phyloP scores from a whole-genome alignment of 1,140 invertebrate species.

The Apolygus lucorum region DNA sequence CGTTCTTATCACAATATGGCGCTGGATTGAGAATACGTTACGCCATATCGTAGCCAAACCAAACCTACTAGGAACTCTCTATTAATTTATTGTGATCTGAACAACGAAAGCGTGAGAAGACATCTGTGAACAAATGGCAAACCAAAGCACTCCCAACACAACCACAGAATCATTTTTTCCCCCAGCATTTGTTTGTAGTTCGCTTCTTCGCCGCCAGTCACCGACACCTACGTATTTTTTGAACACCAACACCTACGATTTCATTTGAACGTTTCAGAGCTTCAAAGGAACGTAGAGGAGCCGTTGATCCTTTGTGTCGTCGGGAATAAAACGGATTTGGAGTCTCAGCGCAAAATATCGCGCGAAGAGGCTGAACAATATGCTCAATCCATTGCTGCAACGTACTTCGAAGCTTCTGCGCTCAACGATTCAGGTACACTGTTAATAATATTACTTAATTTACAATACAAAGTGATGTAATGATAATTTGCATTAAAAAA shows the following conservation, averaged over 20 bases:
- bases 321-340: constrained; percentile 75
- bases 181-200: too few relatives aligned
- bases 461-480: too few relatives aligned
- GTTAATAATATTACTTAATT: too few relatives aligned
- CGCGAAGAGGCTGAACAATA: constrained; percentile 62
- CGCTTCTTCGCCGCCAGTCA: not conserved
- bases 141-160: not conserved
- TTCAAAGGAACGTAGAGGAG: constrained; percentile 64
- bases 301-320: constrained; percentile 68
- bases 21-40: too few relatives aligned
- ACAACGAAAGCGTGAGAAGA: too few relatives aligned
- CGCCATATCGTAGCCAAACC: too few relatives aligned
- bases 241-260: not conserved
- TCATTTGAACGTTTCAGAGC: constrained; percentile 46
- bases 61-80: too few relatives aligned
- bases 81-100: too few relatives aligned
- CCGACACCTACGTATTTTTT: not conserved
- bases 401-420: constrained; percentile 75
- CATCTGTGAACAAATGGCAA: too few relatives aligned
- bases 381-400: constrained; percentile 70
- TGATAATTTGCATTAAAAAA: too few relatives aligned
- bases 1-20: too few relatives aligned
- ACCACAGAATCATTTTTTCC: constrained; percentile 9
- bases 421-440: constrained; percentile 61
- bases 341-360: constrained; percentile 51